These are phyloP conservation scores for Solen grandis DNA, from an alignment of 1,140 invertebrate species.

Conservation along the genomic window DNA sequence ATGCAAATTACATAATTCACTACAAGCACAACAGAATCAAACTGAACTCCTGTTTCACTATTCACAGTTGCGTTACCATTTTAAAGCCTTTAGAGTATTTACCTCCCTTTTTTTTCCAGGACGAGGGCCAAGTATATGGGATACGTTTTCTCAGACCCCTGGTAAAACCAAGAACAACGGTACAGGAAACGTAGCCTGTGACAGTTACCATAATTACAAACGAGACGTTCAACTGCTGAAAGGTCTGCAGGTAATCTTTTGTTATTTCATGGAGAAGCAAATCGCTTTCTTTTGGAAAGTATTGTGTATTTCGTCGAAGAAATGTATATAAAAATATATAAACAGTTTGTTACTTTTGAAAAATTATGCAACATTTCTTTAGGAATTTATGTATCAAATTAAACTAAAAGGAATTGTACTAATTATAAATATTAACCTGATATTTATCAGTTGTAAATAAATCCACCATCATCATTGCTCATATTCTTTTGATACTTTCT, in stretches of 20 bases:
- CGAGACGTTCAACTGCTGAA: constrained; percentile 85
- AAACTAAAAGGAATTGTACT: neutral
- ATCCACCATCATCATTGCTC: neutral
- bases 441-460: neutral
- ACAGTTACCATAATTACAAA: constrained; percentile 85
- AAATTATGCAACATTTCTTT: neutral
- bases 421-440: neutral
- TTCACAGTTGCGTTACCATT: no score
- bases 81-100: no score
- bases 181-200: no score
- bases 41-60: no score
- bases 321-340: no score
- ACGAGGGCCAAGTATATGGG: constrained; percentile 83
- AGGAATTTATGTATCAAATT: neutral
- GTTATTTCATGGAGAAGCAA: no score
- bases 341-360: neutral
- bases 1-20: no score
- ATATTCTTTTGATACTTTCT: neutral
- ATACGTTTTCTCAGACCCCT: constrained; percentile 82
- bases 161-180: constrained; percentile 82
- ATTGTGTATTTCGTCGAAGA: no score
- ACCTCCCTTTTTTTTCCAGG: no score
- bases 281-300: no score
- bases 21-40: no score
- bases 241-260: constrained; percentile 77